These are phyloP conservation scores for Otocyon megalotis DNA, from an alignment of 2,113 vertebrate species.

Conservation along the genomic window DNA sequence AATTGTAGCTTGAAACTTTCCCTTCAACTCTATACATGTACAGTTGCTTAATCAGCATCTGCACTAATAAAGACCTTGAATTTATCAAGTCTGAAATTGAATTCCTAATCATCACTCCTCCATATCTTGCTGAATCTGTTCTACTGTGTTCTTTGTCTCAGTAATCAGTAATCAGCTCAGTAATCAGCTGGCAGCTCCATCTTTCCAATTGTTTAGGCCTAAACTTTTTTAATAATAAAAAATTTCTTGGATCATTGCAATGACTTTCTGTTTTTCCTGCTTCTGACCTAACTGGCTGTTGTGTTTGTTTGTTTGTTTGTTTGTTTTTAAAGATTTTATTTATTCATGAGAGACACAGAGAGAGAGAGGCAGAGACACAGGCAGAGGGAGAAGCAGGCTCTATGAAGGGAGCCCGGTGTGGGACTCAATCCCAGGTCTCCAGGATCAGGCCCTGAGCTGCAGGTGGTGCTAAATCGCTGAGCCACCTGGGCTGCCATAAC, in stretches of 20 bases:
- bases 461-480: too few relatives aligned
- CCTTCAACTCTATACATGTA: neutral
- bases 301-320: neutral
- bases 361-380: too few relatives aligned
- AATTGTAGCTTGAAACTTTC: slow-evolving; percentile 8
- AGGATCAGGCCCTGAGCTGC: too few relatives aligned
- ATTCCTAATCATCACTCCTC: neutral
- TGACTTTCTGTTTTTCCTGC: slow-evolving; percentile 12
- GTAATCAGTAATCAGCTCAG: neutral
- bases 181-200: neutral
- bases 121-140: neutral
- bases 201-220: neutral
- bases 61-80: neutral
- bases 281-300: neutral
- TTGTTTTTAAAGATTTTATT: too few relatives aligned
- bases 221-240: neutral
- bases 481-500: neutral
- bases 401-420: too few relatives aligned
- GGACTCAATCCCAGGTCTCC: too few relatives aligned
- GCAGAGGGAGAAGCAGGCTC: too few relatives aligned
- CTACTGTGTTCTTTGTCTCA: neutral
- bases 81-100: neutral
- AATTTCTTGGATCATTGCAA: neutral
- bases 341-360: too few relatives aligned
- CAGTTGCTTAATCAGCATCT: neutral